Base-by-base conservation (phyloP, 2,113 vertebrate genomes). In the Rallus limicola region DNA sequence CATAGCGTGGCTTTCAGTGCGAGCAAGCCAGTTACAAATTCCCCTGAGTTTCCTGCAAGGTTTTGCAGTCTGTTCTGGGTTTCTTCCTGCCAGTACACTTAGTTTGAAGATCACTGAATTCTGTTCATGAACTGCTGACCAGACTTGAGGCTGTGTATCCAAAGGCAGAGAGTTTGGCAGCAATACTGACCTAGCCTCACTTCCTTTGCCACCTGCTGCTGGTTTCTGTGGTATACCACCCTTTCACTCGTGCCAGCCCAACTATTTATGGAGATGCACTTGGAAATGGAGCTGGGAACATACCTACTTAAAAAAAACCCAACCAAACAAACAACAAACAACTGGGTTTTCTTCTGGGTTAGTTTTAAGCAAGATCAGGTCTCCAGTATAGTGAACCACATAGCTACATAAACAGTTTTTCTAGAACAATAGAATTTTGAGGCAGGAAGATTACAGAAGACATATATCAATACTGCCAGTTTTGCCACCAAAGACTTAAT, bases 191-290 rank as follows among this genome's bases (percentile, higher is more conserved):
- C 5, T 4, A 79, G 58, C n/a, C 62, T 82, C 67, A 34, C 71
- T 86, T 90, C 18, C 71, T 50, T 8, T 95, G 90, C 63, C 90
- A 86, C 86, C 88, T 90, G 90, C 79, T 86, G 88, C 88, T 96
- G 92, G 50, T 81, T 94, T 46, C 63, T 94, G 90, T 77, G 92
- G 50, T 31, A 9, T 72, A 80, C 82, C 88, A 83, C 23, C 86
- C 88, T 71, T 69, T 72, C 79, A 38, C 0, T 4, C n/a, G 69
- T 82, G 82, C 82, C 92, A 86, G 79, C 75, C 55, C 38, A 28
- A 28, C 16, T n/a, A 36, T 76, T 92, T 69, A 23, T 88, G 82
- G 70, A 94, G 70, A 88, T 95, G 79, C 40, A 6, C 28, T 58
- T 82, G 85, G 79, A 78, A 88, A 64, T 26, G 62, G 24, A 88